Conservation (phyloP, 1,140 invertebrate species). For the Oreohelix idahoensis region DNA sequence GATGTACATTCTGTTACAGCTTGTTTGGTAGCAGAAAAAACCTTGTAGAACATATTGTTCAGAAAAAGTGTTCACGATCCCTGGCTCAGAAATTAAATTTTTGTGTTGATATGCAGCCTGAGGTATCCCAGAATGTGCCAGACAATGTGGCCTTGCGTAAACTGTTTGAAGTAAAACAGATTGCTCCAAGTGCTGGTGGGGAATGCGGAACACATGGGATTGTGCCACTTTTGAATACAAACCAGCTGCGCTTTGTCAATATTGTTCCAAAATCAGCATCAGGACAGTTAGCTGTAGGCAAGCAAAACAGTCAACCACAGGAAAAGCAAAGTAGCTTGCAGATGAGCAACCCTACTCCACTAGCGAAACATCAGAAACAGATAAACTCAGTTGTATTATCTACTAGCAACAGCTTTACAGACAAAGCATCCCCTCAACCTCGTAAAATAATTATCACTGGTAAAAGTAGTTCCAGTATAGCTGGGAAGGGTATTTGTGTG, state of each 20-base stretch:
- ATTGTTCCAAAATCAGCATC: neutral
- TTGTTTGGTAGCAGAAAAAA: conserved; percentile 28
- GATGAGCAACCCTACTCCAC: neutral
- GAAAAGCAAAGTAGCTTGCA: neutral
- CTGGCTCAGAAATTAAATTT: neutral
- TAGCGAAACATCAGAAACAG: neutral
- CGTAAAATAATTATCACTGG: neutral
- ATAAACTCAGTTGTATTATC: neutral
- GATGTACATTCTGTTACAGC: conserved; percentile 23
- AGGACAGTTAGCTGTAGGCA: neutral
- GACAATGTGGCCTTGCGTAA: neutral
- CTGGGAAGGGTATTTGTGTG: neutral
- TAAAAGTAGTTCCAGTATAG: neutral
- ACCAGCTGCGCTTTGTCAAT: neutral
- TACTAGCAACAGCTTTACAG: neutral
- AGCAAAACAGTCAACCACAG: conserved; percentile 1
- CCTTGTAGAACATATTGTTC: conserved; percentile 29
- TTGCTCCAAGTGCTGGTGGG: neutral
- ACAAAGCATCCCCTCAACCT: neutral
- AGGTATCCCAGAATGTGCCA: neutral
- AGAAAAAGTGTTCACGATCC: conserved; percentile 24
- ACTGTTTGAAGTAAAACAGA: neutral
- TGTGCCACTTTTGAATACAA: neutral
- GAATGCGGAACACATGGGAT: too few species aligned
- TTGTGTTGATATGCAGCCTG: conserved; percentile 19